Percentiles rank a stretch among this genome's conserved stretches.
phyloP scores from a whole-genome alignment of 2,113 vertebrate genomes.

The rat (Rattus norvegicus) region DNA sequence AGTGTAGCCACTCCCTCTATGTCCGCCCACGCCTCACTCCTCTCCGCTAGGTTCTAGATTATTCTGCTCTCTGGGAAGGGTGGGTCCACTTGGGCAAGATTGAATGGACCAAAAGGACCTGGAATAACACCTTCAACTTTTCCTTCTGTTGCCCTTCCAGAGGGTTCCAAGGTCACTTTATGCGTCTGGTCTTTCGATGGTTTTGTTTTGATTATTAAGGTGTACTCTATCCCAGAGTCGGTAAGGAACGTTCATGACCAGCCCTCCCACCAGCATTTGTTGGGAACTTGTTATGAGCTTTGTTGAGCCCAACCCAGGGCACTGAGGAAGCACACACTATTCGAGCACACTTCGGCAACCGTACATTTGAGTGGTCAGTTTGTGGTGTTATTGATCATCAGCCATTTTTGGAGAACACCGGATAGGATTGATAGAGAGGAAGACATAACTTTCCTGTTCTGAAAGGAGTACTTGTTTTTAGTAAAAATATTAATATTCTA shows the following conservation, averaged over 20 bases:
- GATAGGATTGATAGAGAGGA: neutral
- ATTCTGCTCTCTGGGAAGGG: neutral
- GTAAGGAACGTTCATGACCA: neutral
- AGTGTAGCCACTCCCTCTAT: accelerated
- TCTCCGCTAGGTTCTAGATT: neutral
- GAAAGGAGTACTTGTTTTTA: constrained; percentile 42
- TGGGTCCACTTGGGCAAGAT: neutral
- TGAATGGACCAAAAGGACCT: neutral
- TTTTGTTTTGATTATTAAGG: neutral
- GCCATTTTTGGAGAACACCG: neutral
- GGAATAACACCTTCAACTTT: accelerated
- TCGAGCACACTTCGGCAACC: neutral
- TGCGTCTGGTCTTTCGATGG: neutral
- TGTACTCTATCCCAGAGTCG: neutral
- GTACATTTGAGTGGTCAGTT: neutral
- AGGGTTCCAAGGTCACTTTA: neutral
- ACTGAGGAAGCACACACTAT: neutral
- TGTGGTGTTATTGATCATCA: neutral
- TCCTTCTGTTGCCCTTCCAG: neutral
- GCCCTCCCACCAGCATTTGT: neutral
- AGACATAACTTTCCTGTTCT: constrained; percentile 14
- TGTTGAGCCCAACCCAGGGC: neutral
- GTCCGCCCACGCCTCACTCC: neutral
- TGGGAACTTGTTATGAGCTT: neutral
- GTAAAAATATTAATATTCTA: constrained; percentile 7